phyloP scores from a whole-genome alignment of 2,113 vertebrate genomes.

The Salvelinus namaycush region DNA sequence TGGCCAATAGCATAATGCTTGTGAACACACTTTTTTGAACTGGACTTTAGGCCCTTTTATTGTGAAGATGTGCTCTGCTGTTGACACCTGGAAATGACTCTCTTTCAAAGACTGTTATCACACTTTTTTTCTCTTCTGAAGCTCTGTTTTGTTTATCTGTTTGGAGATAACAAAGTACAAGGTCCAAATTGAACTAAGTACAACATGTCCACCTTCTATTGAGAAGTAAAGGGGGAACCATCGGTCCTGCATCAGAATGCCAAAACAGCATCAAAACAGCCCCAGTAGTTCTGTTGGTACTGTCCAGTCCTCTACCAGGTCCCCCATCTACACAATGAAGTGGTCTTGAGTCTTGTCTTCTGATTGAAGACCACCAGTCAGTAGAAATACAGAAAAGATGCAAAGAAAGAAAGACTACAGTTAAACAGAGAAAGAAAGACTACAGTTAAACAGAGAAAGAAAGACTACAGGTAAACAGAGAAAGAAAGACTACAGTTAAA shows the following conservation, averaged over 20 bases:
- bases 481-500: too few species aligned
- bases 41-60: constrained; percentile 29
- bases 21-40: constrained; percentile 13
- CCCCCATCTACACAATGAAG: constrained; percentile 33
- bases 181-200: neutral
- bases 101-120: constrained; percentile 25
- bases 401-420: neutral
- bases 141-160: constrained; percentile 6
- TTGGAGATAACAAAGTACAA: neutral
- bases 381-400: constrained; percentile 1
- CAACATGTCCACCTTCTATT: neutral
- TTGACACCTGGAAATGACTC: neutral
- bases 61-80: constrained; percentile 7
- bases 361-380: constrained; percentile 1
- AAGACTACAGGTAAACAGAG: too few species aligned
- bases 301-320: neutral
- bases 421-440: too few species aligned
- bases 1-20: neutral
- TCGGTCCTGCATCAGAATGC: constrained; percentile 25
- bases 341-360: constrained; percentile 23
- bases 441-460: too few species aligned
- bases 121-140: constrained; percentile 19
- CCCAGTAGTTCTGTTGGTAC: constrained; percentile 7
- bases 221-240: neutral
- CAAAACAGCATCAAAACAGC: constrained; percentile 35